phyloP scores from a whole-genome alignment of 1,140 invertebrate species.

The Cherax quadricarinatus region DNA sequence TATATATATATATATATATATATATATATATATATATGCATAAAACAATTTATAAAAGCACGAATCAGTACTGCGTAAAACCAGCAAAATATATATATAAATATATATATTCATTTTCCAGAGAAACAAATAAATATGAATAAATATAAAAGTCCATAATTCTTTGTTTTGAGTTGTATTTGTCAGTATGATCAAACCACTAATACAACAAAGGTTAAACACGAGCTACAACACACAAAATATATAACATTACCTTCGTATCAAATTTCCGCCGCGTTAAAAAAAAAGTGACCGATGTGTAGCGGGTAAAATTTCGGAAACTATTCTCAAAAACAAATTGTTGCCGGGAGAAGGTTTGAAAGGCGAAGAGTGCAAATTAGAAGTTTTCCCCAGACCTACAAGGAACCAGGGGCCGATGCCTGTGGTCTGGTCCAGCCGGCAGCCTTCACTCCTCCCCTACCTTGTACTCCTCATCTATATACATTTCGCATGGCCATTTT shows the following conservation, averaged over 20 bases:
- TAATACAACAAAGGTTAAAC: conserved; percentile 25
- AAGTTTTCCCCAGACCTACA: conserved; percentile 61
- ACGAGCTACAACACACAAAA: conserved; percentile 23
- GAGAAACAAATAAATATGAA: background rate
- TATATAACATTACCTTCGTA: conserved; percentile 40
- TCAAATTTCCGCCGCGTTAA: conserved; percentile 37
- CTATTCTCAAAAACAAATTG: conserved; percentile 68
- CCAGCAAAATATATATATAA: background rate
- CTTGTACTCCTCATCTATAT: conserved; percentile 28
- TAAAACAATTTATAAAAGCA: too few species aligned
- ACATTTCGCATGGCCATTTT: conserved; percentile 51
- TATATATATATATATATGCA: too few species aligned
- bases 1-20: too few species aligned
- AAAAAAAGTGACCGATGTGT: conserved; percentile 42
- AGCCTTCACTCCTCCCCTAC: background rate
- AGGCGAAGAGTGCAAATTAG: conserved; percentile 70
- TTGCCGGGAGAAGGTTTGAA: conserved; percentile 64
- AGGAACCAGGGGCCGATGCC: conserved; percentile 19
- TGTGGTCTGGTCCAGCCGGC: background rate
- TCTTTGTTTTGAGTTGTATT: background rate
- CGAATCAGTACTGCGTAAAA: too few species aligned
- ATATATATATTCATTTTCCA: background rate
- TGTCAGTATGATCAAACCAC: conserved; percentile 6
- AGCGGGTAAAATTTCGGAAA: conserved; percentile 67
- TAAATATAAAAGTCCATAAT: background rate